Evolutionary conservation across 2,797 vertebrate species (phyloP).

Genomic region (Petrocephalus sullivani): DNA sequence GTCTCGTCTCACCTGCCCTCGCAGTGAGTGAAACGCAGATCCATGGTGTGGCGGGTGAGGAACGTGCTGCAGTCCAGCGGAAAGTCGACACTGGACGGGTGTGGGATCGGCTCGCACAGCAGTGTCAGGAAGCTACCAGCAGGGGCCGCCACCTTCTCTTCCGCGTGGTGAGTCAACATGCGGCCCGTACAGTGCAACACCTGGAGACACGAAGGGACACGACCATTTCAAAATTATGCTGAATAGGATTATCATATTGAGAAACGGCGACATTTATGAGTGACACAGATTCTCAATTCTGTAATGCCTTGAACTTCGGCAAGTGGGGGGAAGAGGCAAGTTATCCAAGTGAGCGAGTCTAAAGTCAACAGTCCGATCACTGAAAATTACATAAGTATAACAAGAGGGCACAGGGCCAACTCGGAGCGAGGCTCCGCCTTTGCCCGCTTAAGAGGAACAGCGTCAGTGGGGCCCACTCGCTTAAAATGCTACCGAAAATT

Average conservation of each 20-base stretch:
- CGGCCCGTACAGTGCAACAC: constrained; percentile 80
- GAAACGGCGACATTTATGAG: neutral
- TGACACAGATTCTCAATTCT: neutral
- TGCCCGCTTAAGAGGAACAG: neutral
- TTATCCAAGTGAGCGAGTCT: neutral
- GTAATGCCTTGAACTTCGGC: neutral
- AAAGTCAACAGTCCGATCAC: neutral
- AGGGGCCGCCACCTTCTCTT: constrained; percentile 40
- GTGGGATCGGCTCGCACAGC: constrained; percentile 80
- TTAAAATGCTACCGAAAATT: neutral
- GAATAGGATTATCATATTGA: neutral
- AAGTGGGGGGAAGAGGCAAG: neutral
- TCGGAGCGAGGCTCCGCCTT: neutral
- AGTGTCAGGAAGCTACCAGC: constrained; percentile 65
- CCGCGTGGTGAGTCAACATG: constrained; percentile 49
- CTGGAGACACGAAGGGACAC: constrained; percentile 42
- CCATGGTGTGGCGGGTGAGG: constrained; percentile 81
- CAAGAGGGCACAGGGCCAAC: neutral
- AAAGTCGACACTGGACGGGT: constrained; percentile 78
- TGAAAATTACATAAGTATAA: neutral
- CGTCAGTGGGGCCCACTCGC: neutral
- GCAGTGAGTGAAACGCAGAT: constrained; percentile 82
- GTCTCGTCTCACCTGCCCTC: constrained; percentile 69
- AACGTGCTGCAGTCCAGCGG: constrained; percentile 74
- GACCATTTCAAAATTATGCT: neutral